Percentiles rank a stretch among this genome's conserved stretches.
These are phyloP conservation scores for Caenorhabditis doughertyi DNA, from an alignment of 2,888 invertebrate species.

Conservation along the genomic window DNA sequence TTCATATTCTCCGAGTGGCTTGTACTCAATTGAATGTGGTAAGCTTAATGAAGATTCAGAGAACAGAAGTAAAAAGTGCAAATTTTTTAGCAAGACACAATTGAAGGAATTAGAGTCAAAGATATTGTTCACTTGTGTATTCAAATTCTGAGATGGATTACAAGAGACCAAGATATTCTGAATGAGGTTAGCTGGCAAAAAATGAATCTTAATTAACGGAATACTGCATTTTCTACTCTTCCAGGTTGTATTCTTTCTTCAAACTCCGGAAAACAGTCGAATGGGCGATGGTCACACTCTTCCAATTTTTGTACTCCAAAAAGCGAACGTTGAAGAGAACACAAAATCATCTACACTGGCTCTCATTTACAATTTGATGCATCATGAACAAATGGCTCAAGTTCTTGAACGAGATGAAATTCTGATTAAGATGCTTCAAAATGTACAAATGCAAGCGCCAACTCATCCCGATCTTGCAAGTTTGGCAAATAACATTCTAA, in stretches of 20 bases:
- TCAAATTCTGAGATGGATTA: conserved; percentile 50
- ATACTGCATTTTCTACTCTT: not conserved
- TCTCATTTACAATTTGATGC: conserved; percentile 57
- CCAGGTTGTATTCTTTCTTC: conserved; percentile 58
- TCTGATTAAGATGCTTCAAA: conserved; percentile 45
- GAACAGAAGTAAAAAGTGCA: not conserved
- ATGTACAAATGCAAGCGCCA: conserved; percentile 44
- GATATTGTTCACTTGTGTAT: conserved; percentile 66
- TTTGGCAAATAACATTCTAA: conserved; percentile 57
- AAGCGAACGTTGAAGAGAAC: conserved; percentile 59
- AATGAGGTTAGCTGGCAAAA: too few species aligned
- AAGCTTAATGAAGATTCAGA: not conserved
- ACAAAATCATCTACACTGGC: conserved; percentile 50
- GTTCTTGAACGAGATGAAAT: conserved; percentile 48
- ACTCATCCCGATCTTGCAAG: conserved; percentile 46
- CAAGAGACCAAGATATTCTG: conserved; percentile 60
- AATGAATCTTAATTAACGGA: not conserved
- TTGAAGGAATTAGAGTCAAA: conserved; percentile 70
- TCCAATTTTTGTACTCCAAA: conserved; percentile 68
- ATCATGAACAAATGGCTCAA: conserved; percentile 58
- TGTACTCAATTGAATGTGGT: conserved; percentile 66
- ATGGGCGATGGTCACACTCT: conserved; percentile 58
- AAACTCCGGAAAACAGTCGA: conserved; percentile 61
- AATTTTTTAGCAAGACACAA: conserved; percentile 66
- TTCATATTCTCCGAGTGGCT: conserved; percentile 69